Evolutionary conservation across 2,888 invertebrate species (phyloP), one percentile per base, ranked within the genome.

Genomic region (Trichogramma dendrolimi): DNA sequence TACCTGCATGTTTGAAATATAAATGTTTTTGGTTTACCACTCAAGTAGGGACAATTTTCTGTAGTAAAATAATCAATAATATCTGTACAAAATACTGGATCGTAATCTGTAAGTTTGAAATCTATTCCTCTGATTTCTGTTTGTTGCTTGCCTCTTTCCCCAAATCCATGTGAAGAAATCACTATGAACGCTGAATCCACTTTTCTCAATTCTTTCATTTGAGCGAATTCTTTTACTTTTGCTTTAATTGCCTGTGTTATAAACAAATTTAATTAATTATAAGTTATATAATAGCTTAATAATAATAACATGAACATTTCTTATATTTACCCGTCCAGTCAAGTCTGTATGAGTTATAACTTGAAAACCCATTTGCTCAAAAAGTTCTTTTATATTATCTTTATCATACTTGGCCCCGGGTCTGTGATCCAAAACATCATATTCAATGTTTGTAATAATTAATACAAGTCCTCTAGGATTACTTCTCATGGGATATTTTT

Each of bases 21-120:
- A 69, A 85, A 85, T 46, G 84, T 66, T 71, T 85, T 85, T 47
- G 85, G 85, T 69, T 85, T 85, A n/a, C 81, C 82, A 6, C 76
- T 76, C 6, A 85, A 75, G 50, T 75, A 63, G 14, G 78, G 76
- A 67, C 84, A 83, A 4, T 71, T 74, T 61, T 81, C 75, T 1
- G 73, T 68, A 14, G 81, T 81, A 68, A 86, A 85, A 51, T 74
- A 78, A 6, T 74, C 64, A 1, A 72, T 64, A n/a, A 79, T 69
- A 42, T 76, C 73, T 14, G 54, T 58, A 42, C 73, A 73, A 1
- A 69, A 65, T 43, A 79, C 68, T 59, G 61, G 67, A 59, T 68
- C 66, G 41, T 68, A 65, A 10, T 60, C 38, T 38, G 52, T 6
- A 7, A 48, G 8, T 46, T 62, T 11, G 40, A 65, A 69, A 68